Base-by-base conservation (phyloP, 2,113 vertebrate genomes). In the Gopherus evgoodei region DNA sequence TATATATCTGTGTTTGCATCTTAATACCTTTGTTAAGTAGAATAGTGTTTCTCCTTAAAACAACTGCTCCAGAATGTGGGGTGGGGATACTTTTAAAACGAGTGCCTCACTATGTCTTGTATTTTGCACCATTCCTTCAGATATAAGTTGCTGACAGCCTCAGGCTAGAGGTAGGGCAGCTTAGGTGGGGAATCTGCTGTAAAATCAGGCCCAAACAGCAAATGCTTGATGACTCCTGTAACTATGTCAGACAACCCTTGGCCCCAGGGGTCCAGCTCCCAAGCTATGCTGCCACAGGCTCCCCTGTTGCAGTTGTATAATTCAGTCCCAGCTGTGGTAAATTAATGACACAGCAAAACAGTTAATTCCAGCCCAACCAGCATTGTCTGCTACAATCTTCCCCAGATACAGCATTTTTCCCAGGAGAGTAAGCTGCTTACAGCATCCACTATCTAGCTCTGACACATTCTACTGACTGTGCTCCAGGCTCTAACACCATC, bases 1-100 rank as follows among this genome's bases (percentile, higher is more conserved):
- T 24, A 25, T 42, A 83, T 3, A 94, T 93, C 93, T 72, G 27
- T 52, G 47, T 75, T 31, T 42, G 29, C 38, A 72, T 81, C 56
- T 86, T 81, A 7, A 83, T 87, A 0, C 75, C 81, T 25, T 38
- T 50, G 5, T 87, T 79, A 79, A 84, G 79, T 42, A 11, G 21
- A 89, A 16, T 1, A 88, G 2, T 6, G 91, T 87, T 86, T 80
- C 5, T 29, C 62, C 24, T 52, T 47, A 81, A 96, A 82, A 62
- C 22, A 44, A 93, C 88, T 24, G 75, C 29, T 11, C 52, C 6
- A 59, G 0, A 72, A 9, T 8, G 35, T 59, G 21, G 29, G 91
- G n/a, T 75, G 69, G n/a, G 22, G 0, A 35, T 13, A 31, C 35
- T 62, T 81, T 89, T 57, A 91, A 5, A 3, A 87, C 21, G 47